A percentile compares a stretch with the other conserved stretches of the same genome.
Evolutionary conservation across 2,113 vertebrate species (phyloP).

Genomic region (Hemichromis elongatus): DNA sequence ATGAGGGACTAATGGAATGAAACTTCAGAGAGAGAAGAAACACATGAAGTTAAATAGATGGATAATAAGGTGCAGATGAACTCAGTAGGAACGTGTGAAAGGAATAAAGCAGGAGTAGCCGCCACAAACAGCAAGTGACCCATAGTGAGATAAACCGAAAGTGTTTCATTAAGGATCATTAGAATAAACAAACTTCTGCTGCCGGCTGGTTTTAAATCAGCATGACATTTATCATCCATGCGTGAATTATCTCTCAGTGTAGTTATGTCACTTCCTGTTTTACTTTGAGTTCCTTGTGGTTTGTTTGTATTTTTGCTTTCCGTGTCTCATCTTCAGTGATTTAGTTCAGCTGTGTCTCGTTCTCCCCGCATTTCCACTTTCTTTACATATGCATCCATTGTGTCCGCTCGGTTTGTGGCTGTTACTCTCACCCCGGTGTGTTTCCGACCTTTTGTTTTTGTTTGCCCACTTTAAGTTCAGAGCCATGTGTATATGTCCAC

Average conservation of each 20-base stretch:
- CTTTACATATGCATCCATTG: not conserved
- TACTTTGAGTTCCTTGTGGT: not conserved
- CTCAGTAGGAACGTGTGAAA: not conserved
- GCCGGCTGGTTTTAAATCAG: not conserved
- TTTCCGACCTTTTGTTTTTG: not conserved
- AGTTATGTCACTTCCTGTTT: not conserved
- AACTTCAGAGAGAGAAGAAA: not conserved
- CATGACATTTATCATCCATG: fast-evolving
- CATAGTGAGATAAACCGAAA: not conserved
- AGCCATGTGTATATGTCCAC: not conserved
- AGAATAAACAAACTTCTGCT: not conserved
- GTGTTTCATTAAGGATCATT: not conserved
- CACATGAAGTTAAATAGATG: not conserved
- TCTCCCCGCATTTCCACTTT: not conserved
- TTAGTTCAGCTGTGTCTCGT: not conserved
- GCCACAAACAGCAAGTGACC: not conserved
- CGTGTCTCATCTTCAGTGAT: not conserved
- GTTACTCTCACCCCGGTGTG: not conserved
- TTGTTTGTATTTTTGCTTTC: not conserved
- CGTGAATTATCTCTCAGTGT: not conserved
- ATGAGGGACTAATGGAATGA: too few relatives aligned
- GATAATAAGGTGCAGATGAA: not conserved
- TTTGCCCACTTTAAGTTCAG: too few relatives aligned
- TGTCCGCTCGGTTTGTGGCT: not conserved
- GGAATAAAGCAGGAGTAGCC: not conserved